These are phyloP conservation scores for Listronotus bonariensis DNA, from an alignment of 1,140 invertebrate genomes.

Conservation along the genomic window DNA sequence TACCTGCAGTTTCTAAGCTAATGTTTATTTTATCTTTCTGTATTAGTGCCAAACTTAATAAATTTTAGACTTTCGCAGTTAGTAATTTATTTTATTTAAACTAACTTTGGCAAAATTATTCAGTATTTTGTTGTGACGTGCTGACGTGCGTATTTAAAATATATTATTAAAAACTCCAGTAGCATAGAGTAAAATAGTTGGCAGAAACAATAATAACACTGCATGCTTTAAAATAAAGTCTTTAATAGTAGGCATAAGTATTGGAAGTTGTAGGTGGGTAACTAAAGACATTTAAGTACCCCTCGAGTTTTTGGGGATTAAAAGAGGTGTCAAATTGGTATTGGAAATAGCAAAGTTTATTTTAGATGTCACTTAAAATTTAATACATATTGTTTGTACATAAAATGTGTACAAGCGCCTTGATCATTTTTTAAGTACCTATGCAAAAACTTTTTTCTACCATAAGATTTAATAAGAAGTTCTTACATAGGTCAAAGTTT, in stretches of 20 bases:
- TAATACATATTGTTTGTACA: too few relatives aligned
- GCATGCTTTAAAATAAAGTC: constrained; percentile 29
- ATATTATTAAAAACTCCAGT: constrained; percentile 35
- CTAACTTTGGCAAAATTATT: constrained; percentile 16
- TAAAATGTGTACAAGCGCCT: too few relatives aligned
- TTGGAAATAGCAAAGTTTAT: neutral
- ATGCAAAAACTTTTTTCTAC: too few relatives aligned
- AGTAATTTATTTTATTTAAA: neutral
- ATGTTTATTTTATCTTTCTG: too few relatives aligned
- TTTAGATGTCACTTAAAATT: too few relatives aligned
- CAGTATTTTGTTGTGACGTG: constrained; percentile 49
- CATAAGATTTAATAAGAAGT: too few relatives aligned
- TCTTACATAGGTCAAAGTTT: too few relatives aligned
- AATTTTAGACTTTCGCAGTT: neutral
- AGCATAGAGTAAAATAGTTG: constrained; percentile 24
- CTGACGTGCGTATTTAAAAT: constrained; percentile 43
- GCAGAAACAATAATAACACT: constrained; percentile 29
- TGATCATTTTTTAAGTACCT: too few relatives aligned
- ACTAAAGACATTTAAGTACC: constrained; percentile 24
- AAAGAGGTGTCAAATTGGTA: constrained; percentile 14
- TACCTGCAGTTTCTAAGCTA: too few relatives aligned
- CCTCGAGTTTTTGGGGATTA: constrained; percentile 11
- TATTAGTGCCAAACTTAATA: too few relatives aligned
- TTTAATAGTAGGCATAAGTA: constrained; percentile 17
- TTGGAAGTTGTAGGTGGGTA: constrained; percentile 19